phyloP scores from a whole-genome alignment of 2,113 vertebrate genomes.

The Myiagra hebetior region DNA sequence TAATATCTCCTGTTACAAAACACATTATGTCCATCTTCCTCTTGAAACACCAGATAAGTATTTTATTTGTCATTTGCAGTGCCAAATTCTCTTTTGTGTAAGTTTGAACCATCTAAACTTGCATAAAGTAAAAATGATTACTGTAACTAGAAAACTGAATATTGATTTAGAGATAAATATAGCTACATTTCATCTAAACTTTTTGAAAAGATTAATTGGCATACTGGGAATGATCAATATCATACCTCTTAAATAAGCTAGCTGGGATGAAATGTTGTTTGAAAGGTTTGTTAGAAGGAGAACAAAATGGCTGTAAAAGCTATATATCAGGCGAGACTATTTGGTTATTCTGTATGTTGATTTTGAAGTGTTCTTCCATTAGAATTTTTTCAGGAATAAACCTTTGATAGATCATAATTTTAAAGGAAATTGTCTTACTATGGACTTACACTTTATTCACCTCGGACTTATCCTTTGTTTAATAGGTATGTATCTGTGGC shows the following conservation, averaged over 20 bases:
- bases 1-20: background rate
- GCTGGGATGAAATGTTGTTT: background rate
- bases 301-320: background rate
- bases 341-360: background rate
- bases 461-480: background rate
- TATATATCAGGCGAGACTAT: background rate
- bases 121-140: background rate
- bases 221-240: background rate
- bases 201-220: background rate
- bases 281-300: background rate
- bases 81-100: background rate
- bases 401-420: background rate
- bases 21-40: background rate
- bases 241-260: background rate
- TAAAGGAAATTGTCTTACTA: background rate
- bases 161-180: slow-evolving; percentile 31
- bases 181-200: background rate
- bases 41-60: background rate
- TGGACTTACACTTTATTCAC: background rate
- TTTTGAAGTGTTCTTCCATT: background rate
- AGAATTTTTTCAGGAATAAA: background rate
- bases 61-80: background rate
- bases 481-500: background rate
- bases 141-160: background rate
- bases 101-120: background rate